Evolutionary conservation across 2,113 vertebrate species (phyloP), one percentile per base, ranked within the genome.

Genomic region (Anthoscopus minutus): DNA sequence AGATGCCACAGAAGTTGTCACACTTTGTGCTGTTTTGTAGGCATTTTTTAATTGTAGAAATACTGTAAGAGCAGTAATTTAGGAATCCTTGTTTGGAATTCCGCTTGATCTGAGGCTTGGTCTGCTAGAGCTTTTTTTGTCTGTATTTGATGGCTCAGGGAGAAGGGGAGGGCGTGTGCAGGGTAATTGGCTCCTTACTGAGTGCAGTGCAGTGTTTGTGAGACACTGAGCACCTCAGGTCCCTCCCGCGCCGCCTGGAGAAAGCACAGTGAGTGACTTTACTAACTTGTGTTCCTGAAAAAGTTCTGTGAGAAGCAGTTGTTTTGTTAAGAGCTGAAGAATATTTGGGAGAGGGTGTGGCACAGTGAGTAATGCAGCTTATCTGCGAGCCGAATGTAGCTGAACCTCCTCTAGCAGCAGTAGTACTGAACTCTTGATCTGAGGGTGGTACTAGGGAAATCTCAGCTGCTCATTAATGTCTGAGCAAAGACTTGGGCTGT

Each of bases 331-430:
- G 35, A 89, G 15, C 53, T 69, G 77, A 80, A 28, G 47, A 69
- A 0, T 42, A 9, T 72, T 56, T 62, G 62, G 66, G 78, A 79
- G 54, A 88, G 85, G 76, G 60, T 58, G 73, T 69, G 88, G 79
- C 71, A 4, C 6, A 10, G 44, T 15, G 51, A 78, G 73, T 60
- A 57, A 87, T 47, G 3, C 44, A 51, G 60, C n/a, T 92, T 69
- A 31, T 80, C 85, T 72, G 61, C 35, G 83, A 60, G 61, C 44
- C 0, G 0, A 8, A 0, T 5, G 23, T 10, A 33, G 42, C 89
- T 47, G 27, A 86, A 51, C 8, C 40, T 60, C 5, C 79, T 19
- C 0, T 0, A 38, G 81, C n/a, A 60, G 20, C 62, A 67, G 24
- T 2, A 67, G 24, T 2, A 2, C 47, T 17, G 40, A 79, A 20